phyloP scores from a whole-genome alignment of 2,797 vertebrate genomes.

The Merluccius polli region DNA sequence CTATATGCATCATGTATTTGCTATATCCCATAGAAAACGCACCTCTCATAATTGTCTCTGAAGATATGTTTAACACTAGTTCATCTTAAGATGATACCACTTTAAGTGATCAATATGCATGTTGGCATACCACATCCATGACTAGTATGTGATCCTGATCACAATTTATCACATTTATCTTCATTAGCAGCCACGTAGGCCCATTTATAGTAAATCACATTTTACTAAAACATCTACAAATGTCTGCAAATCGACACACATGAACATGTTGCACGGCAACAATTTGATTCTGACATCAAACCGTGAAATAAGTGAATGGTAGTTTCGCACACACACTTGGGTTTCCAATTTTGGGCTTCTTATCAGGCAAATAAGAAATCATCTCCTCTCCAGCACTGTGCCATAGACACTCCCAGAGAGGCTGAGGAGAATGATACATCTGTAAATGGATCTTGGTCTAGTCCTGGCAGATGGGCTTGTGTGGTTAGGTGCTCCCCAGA shows the following conservation, averaged over 20 bases:
- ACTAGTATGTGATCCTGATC: not conserved
- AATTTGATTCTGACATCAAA: not conserved
- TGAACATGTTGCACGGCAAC: not conserved
- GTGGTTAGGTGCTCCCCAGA: not conserved
- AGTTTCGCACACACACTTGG: conserved; percentile 21
- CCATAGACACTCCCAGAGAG: not conserved
- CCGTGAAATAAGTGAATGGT: conserved; percentile 12
- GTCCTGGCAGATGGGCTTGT: not conserved
- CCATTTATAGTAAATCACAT: not conserved
- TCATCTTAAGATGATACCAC: not conserved
- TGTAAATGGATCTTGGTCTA: conserved; percentile 1
- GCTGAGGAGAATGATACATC: not conserved
- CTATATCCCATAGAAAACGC: not conserved
- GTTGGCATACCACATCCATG: not conserved
- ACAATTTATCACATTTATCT: not conserved
- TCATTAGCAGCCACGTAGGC: not conserved
- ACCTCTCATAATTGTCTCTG: not conserved
- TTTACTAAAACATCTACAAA: not conserved
- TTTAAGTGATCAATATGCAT: not conserved
- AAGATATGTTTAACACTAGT: not conserved
- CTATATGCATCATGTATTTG: not conserved
- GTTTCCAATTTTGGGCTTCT: not conserved
- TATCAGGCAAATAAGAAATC: conserved; percentile 5
- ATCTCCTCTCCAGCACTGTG: not conserved
- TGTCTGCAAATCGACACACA: not conserved